Evolutionary conservation across 2,797 vertebrate species (phyloP).

Genomic region (Xyrichtys novacula): DNA sequence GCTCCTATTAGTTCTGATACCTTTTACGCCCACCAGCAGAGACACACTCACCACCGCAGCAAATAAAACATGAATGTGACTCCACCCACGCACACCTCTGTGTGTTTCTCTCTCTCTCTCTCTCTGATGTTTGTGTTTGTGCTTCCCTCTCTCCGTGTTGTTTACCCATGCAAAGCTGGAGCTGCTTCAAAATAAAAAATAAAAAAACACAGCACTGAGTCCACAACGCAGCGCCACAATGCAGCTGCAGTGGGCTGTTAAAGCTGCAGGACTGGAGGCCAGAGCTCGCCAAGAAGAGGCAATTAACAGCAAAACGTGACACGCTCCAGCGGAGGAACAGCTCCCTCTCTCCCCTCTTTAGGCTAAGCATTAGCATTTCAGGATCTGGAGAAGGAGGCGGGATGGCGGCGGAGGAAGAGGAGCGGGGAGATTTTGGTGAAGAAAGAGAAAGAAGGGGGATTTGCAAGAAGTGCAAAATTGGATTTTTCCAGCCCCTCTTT

Average conservation of each 20-base stretch:
- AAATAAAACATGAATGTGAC: constrained; percentile 14
- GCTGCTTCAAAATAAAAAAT: constrained; percentile 11
- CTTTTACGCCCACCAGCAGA: not conserved
- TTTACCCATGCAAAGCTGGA: constrained; percentile 37
- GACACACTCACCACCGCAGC: not conserved
- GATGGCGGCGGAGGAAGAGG: not conserved
- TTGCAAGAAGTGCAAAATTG: constrained; percentile 76
- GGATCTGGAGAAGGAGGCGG: constrained; percentile 16
- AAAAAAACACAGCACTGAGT: constrained; percentile 13
- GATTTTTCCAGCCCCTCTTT: constrained; percentile 65
- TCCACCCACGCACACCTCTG: constrained; percentile 24
- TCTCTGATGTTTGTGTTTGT: constrained; percentile 13
- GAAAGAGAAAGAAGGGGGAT: constrained; percentile 35
- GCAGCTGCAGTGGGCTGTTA: constrained; percentile 34
- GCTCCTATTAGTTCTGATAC: not conserved
- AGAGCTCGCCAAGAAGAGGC: constrained; percentile 55
- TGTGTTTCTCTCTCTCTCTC: not conserved
- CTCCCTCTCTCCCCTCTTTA: constrained; percentile 53
- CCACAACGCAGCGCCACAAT: constrained; percentile 12
- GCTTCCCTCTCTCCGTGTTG: constrained; percentile 18
- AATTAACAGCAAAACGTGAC: constrained; percentile 73
- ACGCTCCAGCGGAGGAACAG: constrained; percentile 46
- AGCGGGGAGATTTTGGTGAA: not conserved
- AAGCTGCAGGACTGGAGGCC: constrained; percentile 51
- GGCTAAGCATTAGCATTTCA: constrained; percentile 58